Base-by-base conservation (phyloP, 2,113 vertebrate genomes). In the Etheostoma cragini region DNA sequence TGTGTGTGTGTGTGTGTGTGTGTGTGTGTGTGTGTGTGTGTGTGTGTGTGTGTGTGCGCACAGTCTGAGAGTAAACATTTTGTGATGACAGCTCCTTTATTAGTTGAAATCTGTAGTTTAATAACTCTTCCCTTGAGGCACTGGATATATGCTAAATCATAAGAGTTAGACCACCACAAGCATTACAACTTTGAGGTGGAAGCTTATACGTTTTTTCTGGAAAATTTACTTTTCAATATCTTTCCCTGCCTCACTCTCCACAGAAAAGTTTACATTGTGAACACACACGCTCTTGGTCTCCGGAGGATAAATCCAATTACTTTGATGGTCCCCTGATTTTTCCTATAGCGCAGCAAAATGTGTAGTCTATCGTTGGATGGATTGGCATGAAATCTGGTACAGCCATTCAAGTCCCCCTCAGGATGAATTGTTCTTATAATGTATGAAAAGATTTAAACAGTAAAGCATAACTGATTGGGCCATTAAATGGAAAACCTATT, bases 11-110 rank as follows among this genome's bases (percentile, higher is more conserved):
- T 33, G 12, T 46, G 45, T 15, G 46, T 47, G 46, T 47, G 3
- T 47, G 46, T 2, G 12, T 19, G 0, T 42, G 19, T 63, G 35
- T 42, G 7, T 7, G 14, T 5, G 1, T 63, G 35, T 63, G 35
- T 63, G 30, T 65, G 15, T 67, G 46, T 67, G 4, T 30, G 10
- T 30, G 26, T 33, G 10, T 8, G 10, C 33, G 47, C 60, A 53
- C 74, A n/a, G 17, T 67, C 64, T 65, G 16, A 49, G 22, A 10
- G 63, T 42, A 10, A 52, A 67, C 26, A 22, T 6, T 69, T n/a
- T 50, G n/a, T 56, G 3, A 56, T 60, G 38, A 65, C 46, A 47
- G 46, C 5, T 22, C 35, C 22, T 78, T 57, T 74, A 52, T 63
- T 13, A 38, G 12, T 52, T 46, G 1, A 57, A 50, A 46, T 38